Evolutionary conservation across 2,113 vertebrate species (phyloP).

Genomic region (Neoarius graeffei): DNA sequence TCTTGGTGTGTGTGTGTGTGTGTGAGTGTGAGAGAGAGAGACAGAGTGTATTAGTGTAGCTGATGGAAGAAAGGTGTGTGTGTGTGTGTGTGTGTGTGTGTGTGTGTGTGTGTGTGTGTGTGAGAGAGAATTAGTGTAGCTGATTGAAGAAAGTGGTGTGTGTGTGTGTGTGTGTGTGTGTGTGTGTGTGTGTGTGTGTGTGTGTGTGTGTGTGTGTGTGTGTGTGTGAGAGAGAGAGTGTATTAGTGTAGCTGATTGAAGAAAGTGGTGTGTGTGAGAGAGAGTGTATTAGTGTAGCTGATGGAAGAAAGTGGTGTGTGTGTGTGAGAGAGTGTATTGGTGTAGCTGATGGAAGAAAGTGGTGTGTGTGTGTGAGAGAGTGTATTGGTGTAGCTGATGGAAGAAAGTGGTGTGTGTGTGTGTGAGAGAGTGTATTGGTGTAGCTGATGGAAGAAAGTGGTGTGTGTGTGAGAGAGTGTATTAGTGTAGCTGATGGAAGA

Average conservation of each 20-base stretch:
- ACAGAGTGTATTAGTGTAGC: too few species aligned
- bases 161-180: background rate
- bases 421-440: background rate
- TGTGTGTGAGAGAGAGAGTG: background rate
- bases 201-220: background rate
- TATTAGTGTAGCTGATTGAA: background rate
- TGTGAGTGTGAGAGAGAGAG: background rate
- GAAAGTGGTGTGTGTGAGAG: background rate
- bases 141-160: background rate
- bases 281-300: background rate
- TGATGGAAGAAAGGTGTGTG: too few species aligned
- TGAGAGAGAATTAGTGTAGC: background rate
- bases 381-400: background rate
- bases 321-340: background rate
- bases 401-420: background rate
- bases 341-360: background rate
- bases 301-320: background rate
- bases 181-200: background rate
- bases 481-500: too few species aligned
- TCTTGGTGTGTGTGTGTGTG: background rate
- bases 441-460: background rate
- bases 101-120: background rate
- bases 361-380: background rate
- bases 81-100: conserved; percentile 1
- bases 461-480: too few species aligned